phyloP scores from a whole-genome alignment of 2,113 vertebrate species.

The Diglossa brunneiventris region DNA sequence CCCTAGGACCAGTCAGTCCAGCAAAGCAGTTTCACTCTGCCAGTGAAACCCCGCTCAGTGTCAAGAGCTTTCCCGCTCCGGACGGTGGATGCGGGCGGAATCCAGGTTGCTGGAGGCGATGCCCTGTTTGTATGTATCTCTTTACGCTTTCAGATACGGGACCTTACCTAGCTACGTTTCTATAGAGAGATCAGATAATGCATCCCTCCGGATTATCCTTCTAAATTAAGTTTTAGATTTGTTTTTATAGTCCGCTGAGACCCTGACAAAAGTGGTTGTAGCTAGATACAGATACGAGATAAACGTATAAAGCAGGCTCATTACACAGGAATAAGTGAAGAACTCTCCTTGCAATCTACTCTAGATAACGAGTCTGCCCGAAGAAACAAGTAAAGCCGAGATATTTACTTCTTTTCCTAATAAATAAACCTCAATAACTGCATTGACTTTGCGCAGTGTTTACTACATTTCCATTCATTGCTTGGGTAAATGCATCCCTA shows the following conservation, averaged over 20 bases:
- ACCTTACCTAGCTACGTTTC: slow-evolving; percentile 3
- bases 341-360: slow-evolving; percentile 30
- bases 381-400: slow-evolving; percentile 4
- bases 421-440: slow-evolving; percentile 67
- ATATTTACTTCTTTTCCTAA: slow-evolving; percentile 62
- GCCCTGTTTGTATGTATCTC: not conserved
- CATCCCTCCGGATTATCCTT: slow-evolving; percentile 36
- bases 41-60: not conserved
- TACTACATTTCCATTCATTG: slow-evolving; percentile 59
- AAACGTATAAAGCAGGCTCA: slow-evolving; percentile 24
- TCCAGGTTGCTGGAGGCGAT: not conserved
- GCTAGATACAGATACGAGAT: slow-evolving; percentile 8
- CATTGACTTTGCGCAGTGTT: slow-evolving; percentile 50
- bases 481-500: slow-evolving; percentile 72
- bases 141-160: not conserved
- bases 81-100: not conserved
- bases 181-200: slow-evolving; percentile 38
- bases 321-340: not conserved
- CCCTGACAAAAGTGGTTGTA: slow-evolving; percentile 9
- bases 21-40: not conserved
- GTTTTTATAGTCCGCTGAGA: slow-evolving; percentile 54
- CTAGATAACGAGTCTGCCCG: slow-evolving; percentile 51
- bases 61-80: not conserved
- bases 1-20: not conserved
- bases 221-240: slow-evolving; percentile 57